These are phyloP conservation scores for Cephalotes varians DNA, from an alignment of 2,888 invertebrate species.

Conservation along the genomic window DNA sequence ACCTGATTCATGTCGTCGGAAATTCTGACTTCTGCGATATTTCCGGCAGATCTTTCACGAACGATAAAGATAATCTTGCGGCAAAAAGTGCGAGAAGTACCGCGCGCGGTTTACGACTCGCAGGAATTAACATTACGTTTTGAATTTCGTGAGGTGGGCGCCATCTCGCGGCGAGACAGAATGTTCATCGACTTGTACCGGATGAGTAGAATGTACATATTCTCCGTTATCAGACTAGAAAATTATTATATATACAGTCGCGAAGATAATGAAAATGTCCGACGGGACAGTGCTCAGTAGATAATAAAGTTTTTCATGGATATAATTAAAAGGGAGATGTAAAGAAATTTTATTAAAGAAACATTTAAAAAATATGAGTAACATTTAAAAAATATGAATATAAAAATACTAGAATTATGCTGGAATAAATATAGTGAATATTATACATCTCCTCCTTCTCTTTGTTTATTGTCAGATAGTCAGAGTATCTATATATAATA, in stretches of 20 bases:
- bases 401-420: no score
- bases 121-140: background rate
- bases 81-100: background rate
- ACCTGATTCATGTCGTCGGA: background rate
- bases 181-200: background rate
- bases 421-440: no score
- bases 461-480: no score
- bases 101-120: slow-evolving; percentile 3
- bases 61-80: background rate
- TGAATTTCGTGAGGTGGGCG: background rate
- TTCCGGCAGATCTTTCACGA: background rate
- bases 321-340: background rate
- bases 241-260: background rate
- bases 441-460: no score
- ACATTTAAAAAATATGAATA: no score
- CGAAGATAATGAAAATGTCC: background rate
- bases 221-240: background rate
- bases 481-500: no score
- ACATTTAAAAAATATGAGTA: no score
- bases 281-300: background rate
- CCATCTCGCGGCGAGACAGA: background rate
- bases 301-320: background rate
- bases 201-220: background rate
- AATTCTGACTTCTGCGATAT: background rate
- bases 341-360: no score